phyloP scores from a whole-genome alignment of 35 echinoderm and acorn worm species.

The Apostichopus californicus region DNA sequence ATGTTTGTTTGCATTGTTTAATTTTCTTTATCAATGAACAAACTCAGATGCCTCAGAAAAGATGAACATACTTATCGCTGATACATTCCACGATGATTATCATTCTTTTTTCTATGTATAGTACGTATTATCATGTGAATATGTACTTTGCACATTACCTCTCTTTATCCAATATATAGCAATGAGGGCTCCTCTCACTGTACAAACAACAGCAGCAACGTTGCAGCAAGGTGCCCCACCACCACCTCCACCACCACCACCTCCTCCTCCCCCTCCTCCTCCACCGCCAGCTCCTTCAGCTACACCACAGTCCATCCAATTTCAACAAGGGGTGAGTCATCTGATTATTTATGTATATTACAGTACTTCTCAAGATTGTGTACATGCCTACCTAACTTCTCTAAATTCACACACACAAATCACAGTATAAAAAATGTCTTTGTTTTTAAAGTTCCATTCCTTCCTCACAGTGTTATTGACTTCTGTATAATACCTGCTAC shows the following conservation, averaged over 20 bases:
- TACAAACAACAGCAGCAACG: constrained; percentile 79
- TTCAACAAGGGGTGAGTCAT: constrained; percentile 36
- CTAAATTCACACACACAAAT: no score
- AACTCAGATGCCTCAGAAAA: neutral
- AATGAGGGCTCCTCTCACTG: constrained; percentile 78
- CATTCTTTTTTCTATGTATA: neutral
- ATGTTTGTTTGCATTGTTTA: neutral
- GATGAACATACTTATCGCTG: neutral
- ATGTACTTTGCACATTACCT: neutral
- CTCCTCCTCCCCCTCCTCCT: constrained; percentile 14
- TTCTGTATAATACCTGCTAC: no score
- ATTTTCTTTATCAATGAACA: neutral
- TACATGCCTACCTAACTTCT: no score
- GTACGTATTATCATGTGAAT: neutral
- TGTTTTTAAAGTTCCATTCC: no score
- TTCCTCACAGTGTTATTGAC: no score
- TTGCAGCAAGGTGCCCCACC: constrained; percentile 52
- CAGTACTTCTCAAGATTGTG: no score
- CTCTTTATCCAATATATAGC: constrained; percentile 48
- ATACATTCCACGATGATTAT: neutral
- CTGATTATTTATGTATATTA: neutral
- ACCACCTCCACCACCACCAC: constrained; percentile 17
- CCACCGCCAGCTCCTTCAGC: neutral
- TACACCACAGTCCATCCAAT: constrained; percentile 15
- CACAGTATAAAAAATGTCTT: no score